A percentile compares a stretch with the other conserved stretches of the same genome.
Conservation (phyloP, 2,888 invertebrate species). For the Maniola hyperantus region DNA sequence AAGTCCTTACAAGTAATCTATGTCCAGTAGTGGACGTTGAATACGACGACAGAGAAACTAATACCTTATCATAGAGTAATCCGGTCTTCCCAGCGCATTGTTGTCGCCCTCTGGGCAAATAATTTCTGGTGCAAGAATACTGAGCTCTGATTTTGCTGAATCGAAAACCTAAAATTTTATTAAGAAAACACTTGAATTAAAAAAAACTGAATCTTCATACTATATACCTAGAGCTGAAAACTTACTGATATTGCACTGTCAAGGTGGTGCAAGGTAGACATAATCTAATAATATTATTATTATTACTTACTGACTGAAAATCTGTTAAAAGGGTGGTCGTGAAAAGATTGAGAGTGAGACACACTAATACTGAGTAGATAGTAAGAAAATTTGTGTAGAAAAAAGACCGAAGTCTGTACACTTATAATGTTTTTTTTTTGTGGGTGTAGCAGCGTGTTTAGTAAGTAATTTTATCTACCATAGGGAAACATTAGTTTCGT, state of each 20-base stretch:
- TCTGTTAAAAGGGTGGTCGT: background rate
- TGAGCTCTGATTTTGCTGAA: slow-evolving; percentile 46
- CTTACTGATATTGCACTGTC: too few species aligned
- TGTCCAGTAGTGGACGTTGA: too few species aligned
- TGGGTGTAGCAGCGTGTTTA: slow-evolving; percentile 9
- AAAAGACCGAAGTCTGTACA: too few species aligned
- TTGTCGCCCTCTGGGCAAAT: slow-evolving; percentile 59
- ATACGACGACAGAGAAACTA: background rate
- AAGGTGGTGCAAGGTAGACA: too few species aligned
- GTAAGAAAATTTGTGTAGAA: too few species aligned
- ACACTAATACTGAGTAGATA: too few species aligned
- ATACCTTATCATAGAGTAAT: slow-evolving; percentile 59
- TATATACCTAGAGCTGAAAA: too few species aligned
- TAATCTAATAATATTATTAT: too few species aligned
- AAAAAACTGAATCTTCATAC: too few species aligned
- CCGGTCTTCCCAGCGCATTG: slow-evolving; percentile 49
- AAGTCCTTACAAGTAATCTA: too few species aligned
- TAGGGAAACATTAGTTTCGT: slow-evolving; percentile 4
- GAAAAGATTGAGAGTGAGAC: too few species aligned
- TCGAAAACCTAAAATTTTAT: background rate
- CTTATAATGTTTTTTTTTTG: background rate
- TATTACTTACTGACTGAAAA: background rate
- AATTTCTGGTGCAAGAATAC: slow-evolving; percentile 60
- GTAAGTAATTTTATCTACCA: background rate
- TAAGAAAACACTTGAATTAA: background rate